Evolutionary conservation across 64 coral and sea anemone genomes (phyloP).

Genomic region (Catalaphyllia jardinei): DNA sequence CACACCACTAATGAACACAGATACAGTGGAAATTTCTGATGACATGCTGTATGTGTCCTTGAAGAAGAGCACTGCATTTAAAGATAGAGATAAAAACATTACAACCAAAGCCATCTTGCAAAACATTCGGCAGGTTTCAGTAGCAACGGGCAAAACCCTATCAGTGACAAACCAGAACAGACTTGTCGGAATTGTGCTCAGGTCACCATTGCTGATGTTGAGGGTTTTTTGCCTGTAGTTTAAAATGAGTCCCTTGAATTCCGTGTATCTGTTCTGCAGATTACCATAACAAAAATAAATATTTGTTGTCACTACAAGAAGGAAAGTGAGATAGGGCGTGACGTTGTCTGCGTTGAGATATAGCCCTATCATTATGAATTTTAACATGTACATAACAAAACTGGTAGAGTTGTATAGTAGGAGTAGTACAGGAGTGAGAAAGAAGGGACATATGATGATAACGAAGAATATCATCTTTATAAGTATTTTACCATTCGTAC

Average conservation of each 20-base stretch:
- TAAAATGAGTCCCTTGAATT: not conserved
- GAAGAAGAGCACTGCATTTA: not conserved
- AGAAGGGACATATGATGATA: no score
- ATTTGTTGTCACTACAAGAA: not conserved
- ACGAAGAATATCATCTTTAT: no score
- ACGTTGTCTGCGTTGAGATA: not conserved
- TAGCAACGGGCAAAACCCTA: not conserved
- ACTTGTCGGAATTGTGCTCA: not conserved
- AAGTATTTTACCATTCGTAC: no score
- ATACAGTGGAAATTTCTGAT: not conserved
- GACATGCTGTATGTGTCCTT: not conserved
- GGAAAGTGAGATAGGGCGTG: not conserved
- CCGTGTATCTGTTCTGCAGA: slow-evolving; percentile 1
- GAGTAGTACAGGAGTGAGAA: not conserved
- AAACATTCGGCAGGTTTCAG: slow-evolving; percentile 1
- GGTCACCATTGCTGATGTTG: no score
- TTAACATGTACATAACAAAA: not conserved
- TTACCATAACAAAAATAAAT: not conserved
- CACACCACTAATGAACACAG: not conserved
- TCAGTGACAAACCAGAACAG: not conserved
- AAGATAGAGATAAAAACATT: not conserved
- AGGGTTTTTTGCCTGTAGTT: not conserved
- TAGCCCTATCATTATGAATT: not conserved
- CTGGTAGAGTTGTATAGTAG: not conserved
- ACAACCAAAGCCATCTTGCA: not conserved